Evolutionary conservation across 2,797 vertebrate species (phyloP).

Genomic region (Pristis pectinata): DNA sequence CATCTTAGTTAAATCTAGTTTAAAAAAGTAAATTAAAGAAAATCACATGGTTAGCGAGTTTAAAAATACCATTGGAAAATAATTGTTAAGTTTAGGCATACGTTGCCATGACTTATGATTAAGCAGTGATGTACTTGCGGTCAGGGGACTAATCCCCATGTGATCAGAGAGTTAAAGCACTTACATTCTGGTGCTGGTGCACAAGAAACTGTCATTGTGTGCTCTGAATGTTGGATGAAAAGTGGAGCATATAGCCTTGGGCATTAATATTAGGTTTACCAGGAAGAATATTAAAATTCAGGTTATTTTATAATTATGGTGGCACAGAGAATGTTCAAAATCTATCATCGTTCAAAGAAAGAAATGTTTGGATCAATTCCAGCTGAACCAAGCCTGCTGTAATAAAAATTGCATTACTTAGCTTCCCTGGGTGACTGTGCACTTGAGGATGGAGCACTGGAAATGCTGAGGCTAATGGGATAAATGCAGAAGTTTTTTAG

Average conservation of each 20-base stretch:
- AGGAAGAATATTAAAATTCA: background rate
- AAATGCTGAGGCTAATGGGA: background rate
- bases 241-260: background rate
- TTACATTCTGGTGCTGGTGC: background rate
- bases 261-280: background rate
- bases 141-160: background rate
- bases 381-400: background rate
- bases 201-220: background rate
- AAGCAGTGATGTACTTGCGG: background rate
- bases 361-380: background rate
- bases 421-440: background rate
- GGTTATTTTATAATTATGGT: conserved; percentile 25
- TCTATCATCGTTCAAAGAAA: background rate
- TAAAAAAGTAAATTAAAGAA: background rate
- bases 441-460: background rate
- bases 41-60: background rate
- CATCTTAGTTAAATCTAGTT: background rate
- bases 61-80: background rate
- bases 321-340: background rate
- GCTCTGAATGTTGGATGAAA: background rate
- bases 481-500: background rate
- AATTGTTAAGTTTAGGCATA: background rate
- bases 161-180: background rate
- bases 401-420: conserved; percentile 28
- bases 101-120: background rate